Percentiles rank a stretch among this genome's conserved stretches.
These are phyloP conservation scores for Barbus barbus DNA, from an alignment of 2,113 vertebrate species.

Conservation along the genomic window DNA sequence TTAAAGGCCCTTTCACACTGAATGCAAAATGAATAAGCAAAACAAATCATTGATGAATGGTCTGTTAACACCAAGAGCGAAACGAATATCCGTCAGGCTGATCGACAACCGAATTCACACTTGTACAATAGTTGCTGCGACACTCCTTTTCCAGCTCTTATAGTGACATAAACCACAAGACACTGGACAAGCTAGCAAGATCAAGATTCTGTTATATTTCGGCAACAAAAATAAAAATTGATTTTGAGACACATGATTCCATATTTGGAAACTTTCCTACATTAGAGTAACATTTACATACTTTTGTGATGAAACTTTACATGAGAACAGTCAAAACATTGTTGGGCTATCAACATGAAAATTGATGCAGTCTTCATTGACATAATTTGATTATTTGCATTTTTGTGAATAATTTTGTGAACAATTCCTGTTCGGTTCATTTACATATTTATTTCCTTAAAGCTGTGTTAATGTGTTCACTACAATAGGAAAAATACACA, in stretches of 20 bases:
- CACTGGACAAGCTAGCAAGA: too few relatives aligned
- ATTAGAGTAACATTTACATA: not conserved
- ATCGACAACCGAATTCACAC: not conserved
- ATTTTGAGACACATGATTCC: not conserved
- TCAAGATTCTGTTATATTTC: not conserved
- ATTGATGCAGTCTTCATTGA: not conserved
- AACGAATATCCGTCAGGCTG: not conserved
- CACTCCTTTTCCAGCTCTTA: not conserved
- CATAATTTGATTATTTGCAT: not conserved
- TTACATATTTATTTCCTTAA: too few relatives aligned
- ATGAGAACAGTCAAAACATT: not conserved
- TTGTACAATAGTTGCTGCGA: not conserved
- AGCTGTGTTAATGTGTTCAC: not conserved
- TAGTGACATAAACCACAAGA: not conserved
- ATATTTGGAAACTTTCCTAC: not conserved
- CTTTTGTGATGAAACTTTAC: not conserved
- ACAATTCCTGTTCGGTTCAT: too few relatives aligned
- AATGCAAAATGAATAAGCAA: not conserved
- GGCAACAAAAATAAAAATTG: not conserved
- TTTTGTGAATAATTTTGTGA: too few relatives aligned
- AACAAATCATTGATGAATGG: constrained; percentile 1
- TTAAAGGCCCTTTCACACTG: constrained; percentile 1
- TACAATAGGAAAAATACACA: not conserved
- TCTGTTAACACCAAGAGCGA: not conserved
- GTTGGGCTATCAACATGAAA: not conserved